Percentiles rank a stretch among this genome's conserved stretches.
Evolutionary conservation across 2,113 vertebrate genomes (phyloP).

Genomic region (Microtus ochrogaster): DNA sequence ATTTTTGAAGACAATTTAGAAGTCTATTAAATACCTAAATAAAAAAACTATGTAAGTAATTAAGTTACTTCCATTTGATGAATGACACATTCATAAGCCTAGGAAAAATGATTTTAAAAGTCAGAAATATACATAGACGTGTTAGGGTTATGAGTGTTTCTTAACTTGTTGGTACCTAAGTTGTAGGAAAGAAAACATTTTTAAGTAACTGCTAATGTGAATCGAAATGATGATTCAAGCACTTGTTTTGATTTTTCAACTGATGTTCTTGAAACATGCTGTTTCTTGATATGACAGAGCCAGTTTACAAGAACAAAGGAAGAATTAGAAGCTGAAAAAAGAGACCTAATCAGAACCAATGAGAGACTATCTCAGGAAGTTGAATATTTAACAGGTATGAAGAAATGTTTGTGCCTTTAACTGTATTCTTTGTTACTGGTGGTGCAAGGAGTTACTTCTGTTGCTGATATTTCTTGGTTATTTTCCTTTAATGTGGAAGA

Average conservation of each 20-base stretch:
- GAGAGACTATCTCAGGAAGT: slow-evolving; percentile 94
- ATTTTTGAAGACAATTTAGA: not conserved
- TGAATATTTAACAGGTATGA: slow-evolving; percentile 93
- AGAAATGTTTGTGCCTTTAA: not conserved
- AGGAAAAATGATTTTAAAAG: not conserved
- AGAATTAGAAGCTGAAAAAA: slow-evolving; percentile 95
- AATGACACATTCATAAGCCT: not conserved
- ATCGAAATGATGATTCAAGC: slow-evolving; percentile 20
- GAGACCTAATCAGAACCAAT: slow-evolving; percentile 93
- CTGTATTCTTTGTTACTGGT: not conserved
- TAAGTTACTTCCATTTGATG: not conserved
- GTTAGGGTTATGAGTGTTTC: not conserved
- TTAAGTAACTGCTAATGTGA: slow-evolving; percentile 11
- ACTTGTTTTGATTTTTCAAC: not conserved
- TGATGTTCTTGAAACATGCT: slow-evolving; percentile 31
- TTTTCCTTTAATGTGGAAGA: not conserved
- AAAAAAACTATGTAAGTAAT: not conserved
- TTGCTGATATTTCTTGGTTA: not conserved
- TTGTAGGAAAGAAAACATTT: slow-evolving; percentile 32
- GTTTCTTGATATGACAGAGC: slow-evolving; percentile 83
- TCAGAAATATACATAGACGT: not conserved
- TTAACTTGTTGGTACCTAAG: not conserved
- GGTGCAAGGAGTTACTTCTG: not conserved
- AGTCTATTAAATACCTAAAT: not conserved
- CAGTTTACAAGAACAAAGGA: slow-evolving; percentile 92